Evolutionary conservation across 2,113 vertebrate species (phyloP).

Genomic region (Cettia cetti): DNA sequence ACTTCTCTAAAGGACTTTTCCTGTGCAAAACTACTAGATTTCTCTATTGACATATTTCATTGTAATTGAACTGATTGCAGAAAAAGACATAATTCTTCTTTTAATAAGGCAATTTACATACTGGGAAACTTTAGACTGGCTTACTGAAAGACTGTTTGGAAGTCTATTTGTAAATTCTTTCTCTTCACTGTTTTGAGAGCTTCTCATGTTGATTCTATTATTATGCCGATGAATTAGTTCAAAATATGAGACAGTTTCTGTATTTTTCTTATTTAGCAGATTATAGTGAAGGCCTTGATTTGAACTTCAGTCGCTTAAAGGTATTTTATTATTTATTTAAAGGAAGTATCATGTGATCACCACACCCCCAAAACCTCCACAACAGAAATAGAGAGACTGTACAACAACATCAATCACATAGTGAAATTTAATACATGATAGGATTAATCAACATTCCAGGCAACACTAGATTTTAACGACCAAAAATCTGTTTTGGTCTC

Average conservation of each 20-base stretch:
- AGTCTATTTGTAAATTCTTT: slow-evolving; percentile 68
- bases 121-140: slow-evolving; percentile 56
- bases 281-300: neutral
- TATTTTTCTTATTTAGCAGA: neutral
- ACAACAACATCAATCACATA: neutral
- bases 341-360: neutral
- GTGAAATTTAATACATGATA: neutral
- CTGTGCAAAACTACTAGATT: slow-evolving; percentile 39
- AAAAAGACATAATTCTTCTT: slow-evolving; percentile 69
- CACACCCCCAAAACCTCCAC: rapidly evolving
- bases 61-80: slow-evolving; percentile 67
- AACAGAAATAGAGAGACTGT: neutral
- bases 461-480: neutral
- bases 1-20: slow-evolving; percentile 16
- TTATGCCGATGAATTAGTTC: neutral
- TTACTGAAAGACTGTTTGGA: slow-evolving; percentile 58
- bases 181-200: slow-evolving; percentile 41
- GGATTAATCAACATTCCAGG: neutral
- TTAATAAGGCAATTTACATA: slow-evolving; percentile 69
- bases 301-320: neutral
- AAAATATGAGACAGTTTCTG: slow-evolving; percentile 28
- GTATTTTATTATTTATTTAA: neutral
- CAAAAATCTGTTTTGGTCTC: neutral
- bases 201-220: slow-evolving; percentile 30
- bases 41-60: slow-evolving; percentile 54